Evolutionary conservation across 2,113 vertebrate genomes (phyloP), one percentile per base, ranked within the genome.

Genomic region (Pelvicachromis taeniatus): DNA sequence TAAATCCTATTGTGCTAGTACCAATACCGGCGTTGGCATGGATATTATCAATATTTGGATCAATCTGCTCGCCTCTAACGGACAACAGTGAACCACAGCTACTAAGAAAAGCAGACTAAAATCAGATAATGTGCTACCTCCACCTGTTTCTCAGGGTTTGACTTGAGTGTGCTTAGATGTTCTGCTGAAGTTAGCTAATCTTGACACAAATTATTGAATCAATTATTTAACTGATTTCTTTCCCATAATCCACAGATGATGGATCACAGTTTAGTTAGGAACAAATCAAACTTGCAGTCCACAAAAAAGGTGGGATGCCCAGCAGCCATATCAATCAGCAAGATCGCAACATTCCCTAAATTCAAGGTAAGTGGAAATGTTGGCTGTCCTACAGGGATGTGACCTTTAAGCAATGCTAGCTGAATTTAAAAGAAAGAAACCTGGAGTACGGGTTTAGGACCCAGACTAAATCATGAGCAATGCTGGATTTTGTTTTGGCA

Each of bases 251-350:
- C 19, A 23, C 23, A 85, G 84, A 23, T 77, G 63, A 54, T 75
- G 45, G 78, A 81, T 0, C 54, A 81, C 1, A 81, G 16, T 75
- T 21, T 77, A 14, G 65, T 9, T 35, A 14, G 40, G 29, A 68
- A 42, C 33, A 85, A 75, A 61, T 75, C 42, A 12, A 79, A 48
- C 26, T 35, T 16, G 3, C 61, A 79, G 13, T 40, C 16, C 13
- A 85, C 75, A 45, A 84, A 85, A 73, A 85, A 85, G 40, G 83
- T 85, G 61, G 77, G 77, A 85, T 85, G 83, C 31, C 77, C 83
- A 26, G 83, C 83, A 4, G 61, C 83, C 29, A 56, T 85, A 73
- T 85, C 83, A 5, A 80, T 85, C 83, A 85, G 83, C 83, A 85
- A 85, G 77, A 80, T 80, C 0, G 61, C 77, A 58, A 56, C 77